Conservation (phyloP, 2,113 vertebrate species). For the Nesoenas mayeri region DNA sequence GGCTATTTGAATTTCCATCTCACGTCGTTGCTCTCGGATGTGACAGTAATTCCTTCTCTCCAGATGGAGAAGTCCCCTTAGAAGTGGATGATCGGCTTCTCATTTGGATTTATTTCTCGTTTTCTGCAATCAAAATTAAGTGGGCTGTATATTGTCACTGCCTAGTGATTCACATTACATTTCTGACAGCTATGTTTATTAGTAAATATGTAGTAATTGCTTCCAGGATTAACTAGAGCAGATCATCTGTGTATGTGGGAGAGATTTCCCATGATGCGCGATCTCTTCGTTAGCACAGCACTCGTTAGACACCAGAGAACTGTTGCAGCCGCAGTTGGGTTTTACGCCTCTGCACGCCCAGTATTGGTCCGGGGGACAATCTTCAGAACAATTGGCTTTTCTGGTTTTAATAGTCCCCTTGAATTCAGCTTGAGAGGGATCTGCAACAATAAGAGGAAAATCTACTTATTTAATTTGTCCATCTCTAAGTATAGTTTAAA, state of each 20-base stretch:
- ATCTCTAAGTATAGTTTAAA: neutral
- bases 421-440: constrained; percentile 75
- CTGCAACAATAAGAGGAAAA: constrained; percentile 58
- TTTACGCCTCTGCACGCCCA: neutral
- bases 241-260: neutral
- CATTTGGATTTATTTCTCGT: constrained; percentile 40
- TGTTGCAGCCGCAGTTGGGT: neutral
- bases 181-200: constrained; percentile 59
- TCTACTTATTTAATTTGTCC: neutral
- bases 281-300: neutral
- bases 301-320: neutral
- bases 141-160: neutral
- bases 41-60: neutral
- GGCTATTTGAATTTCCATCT: neutral
- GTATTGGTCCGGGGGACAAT: constrained; percentile 66
- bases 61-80: constrained; percentile 31
- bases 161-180: neutral
- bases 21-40: constrained; percentile 7
- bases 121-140: constrained; percentile 33
- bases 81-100: constrained; percentile 22
- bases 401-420: constrained; percentile 67
- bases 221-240: constrained; percentile 16
- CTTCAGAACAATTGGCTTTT: constrained; percentile 80
- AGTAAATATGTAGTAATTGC: constrained; percentile 54
- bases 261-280: neutral